Evolutionary conservation across 1,140 invertebrate species (phyloP).

Genomic region (Drosophila leontia): DNA sequence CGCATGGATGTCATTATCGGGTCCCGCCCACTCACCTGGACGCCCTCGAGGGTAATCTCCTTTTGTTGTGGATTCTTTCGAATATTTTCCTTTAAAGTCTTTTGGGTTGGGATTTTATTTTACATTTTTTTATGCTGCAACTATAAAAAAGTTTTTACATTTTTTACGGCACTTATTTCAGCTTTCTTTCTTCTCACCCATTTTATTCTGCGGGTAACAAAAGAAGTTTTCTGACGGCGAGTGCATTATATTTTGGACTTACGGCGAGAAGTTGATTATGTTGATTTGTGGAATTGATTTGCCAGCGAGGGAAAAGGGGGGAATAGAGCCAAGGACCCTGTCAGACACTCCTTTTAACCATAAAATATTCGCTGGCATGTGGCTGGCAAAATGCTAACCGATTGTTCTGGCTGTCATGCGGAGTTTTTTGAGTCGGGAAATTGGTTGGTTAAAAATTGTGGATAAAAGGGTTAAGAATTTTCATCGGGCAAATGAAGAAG

Average conservation of each 20-base stretch:
- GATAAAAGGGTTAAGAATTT: not conserved
- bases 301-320: not conserved
- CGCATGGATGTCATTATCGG: slow-evolving; percentile 69
- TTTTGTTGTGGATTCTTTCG: slow-evolving; percentile 71
- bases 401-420: slow-evolving; percentile 57
- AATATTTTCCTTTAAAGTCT: slow-evolving; percentile 39
- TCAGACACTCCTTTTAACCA: slow-evolving; percentile 42
- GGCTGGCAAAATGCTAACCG: slow-evolving; percentile 43
- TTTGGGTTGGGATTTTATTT: slow-evolving; percentile 71
- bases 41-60: slow-evolving; percentile 39
- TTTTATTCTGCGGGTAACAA: slow-evolving; percentile 56
- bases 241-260: slow-evolving; percentile 81
- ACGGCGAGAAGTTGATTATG: slow-evolving; percentile 77
- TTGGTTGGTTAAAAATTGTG: not conserved
- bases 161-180: slow-evolving; percentile 73
- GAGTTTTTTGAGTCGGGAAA: slow-evolving; percentile 35
- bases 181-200: slow-evolving; percentile 40
- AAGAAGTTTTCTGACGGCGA: slow-evolving; percentile 65
- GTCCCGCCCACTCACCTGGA: slow-evolving; percentile 53
- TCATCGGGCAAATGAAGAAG: not conserved
- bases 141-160: slow-evolving; percentile 84
- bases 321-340: slow-evolving; percentile 6
- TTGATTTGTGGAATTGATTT: slow-evolving; percentile 82
- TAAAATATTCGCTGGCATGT: slow-evolving; percentile 70
- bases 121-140: slow-evolving; percentile 74